These are phyloP conservation scores for Trypoxylon attenuatum DNA, from an alignment of 2,888 invertebrate species.

Conservation along the genomic window DNA sequence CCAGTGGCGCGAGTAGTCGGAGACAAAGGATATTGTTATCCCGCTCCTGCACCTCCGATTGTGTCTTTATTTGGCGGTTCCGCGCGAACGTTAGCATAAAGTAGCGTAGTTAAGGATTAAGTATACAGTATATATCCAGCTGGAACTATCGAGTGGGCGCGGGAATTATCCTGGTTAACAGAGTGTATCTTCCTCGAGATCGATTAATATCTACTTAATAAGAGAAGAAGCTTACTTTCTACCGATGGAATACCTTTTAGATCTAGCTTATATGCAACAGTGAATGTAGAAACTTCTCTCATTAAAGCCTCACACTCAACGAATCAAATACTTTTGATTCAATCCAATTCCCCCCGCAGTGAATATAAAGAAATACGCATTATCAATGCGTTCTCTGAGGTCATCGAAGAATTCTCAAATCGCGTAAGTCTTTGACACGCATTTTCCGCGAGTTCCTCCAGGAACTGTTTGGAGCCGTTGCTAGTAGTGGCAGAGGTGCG, in stretches of 20 bases:
- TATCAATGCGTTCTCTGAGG: neutral
- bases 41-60: no score
- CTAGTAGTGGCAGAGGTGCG: neutral
- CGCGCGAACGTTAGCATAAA: neutral
- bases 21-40: neutral
- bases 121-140: no score
- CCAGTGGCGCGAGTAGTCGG: neutral
- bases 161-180: neutral
- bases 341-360: slow-evolving; percentile 37
- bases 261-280: slow-evolving; percentile 18
- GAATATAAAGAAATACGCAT: no score
- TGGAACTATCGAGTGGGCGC: neutral
- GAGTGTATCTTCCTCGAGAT: neutral
- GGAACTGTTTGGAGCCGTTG: neutral
- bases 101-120: neutral
- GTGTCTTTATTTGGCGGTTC: neutral
- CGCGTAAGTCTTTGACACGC: no score
- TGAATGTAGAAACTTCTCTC: slow-evolving; percentile 39
- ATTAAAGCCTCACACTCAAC: slow-evolving; percentile 36
- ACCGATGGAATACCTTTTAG: neutral
- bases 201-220: neutral
- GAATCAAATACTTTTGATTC: slow-evolving; percentile 33
- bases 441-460: no score
- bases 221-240: neutral
- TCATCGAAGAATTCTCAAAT: no score